Evolutionary conservation across 2,113 vertebrate genomes (phyloP), one percentile per base, ranked within the genome.

Genomic region (Dasyurus viverrinus): DNA sequence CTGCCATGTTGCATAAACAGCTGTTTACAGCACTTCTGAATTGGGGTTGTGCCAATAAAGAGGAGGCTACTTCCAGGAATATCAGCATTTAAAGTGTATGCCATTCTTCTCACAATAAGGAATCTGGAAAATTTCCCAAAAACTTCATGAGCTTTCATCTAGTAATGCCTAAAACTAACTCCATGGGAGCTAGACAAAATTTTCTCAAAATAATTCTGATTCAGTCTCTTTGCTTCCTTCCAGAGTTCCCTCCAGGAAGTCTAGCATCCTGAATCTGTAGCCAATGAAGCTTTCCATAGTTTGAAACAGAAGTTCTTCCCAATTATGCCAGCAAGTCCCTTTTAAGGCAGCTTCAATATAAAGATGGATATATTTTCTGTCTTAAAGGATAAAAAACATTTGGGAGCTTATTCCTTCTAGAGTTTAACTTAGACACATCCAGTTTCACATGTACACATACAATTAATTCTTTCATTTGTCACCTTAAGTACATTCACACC

Each of bases 381-480:
- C 92, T 97, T 97, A 94, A 84, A 42, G 68, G 23, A 84, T 84
- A 84, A 84, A n/a, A 84, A 84, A 54, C 84, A 95, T 68, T 94
- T 97, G 96, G 96, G 94, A 93, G 93, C 60, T 90, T 97, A 89
- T 94, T 96, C 93, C 52, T 97, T 97, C 97, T 96, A 95, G 94
- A 95, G 94, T 97, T 97, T 97, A 96, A 96, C 96, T 95, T 95
- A 97, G 54, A 94, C 0, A 68, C 84, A 95, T 96, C 97, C 95
- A 97, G 93, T 68, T 48, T 95, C 90, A 92, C 90, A 93, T 52
- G 92, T 92, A 94, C 90, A 91, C 92, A 95, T 95, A 92, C 52
- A 97, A 96, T 97, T 97, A 97, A 95, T 98, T 97, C 96, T 97
- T 97, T 97, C 95, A 96, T 95, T 95, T 46, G 48, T 91, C 42